Evolutionary conservation across 2,797 vertebrate species (phyloP).

Genomic region (Phoebastria nigripes): DNA sequence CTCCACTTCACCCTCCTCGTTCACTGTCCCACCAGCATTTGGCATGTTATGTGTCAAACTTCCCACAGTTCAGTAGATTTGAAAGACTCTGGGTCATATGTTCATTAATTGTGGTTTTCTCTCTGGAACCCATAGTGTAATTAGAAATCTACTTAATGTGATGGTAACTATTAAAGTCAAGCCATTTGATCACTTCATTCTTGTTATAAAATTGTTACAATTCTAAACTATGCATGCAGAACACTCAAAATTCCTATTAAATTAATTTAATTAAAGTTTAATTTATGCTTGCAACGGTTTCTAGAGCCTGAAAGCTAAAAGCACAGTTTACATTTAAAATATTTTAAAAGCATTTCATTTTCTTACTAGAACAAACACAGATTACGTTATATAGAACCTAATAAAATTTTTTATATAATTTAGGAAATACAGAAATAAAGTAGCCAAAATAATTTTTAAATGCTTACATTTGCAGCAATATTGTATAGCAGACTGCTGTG

Average conservation of each 20-base stretch:
- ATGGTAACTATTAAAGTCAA: conserved; percentile 58
- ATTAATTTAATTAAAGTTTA: conserved; percentile 63
- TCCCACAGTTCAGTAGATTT: conserved; percentile 25
- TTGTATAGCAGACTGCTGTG: neutral
- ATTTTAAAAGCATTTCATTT: neutral
- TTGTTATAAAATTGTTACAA: conserved; percentile 54
- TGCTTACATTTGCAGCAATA: neutral
- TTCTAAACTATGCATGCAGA: conserved; percentile 46
- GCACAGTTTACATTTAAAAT: neutral
- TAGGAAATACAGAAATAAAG: neutral
- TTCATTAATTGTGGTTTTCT: conserved; percentile 51
- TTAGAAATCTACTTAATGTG: conserved; percentile 60
- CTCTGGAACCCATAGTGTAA: conserved; percentile 30
- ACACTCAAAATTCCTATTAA: conserved; percentile 50
- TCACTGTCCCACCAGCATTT: neutral
- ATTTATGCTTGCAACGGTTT: conserved; percentile 40
- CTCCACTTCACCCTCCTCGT: neutral
- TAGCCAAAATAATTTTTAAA: neutral
- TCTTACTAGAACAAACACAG: neutral
- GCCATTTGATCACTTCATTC: conserved; percentile 15
- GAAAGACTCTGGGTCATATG: conserved; percentile 37
- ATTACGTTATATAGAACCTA: neutral
- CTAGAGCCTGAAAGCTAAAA: conserved; percentile 14
- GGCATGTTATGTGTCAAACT: neutral
- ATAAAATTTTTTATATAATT: neutral